These are phyloP conservation scores for Thaleichthys pacificus DNA, from an alignment of 2,797 vertebrate species.

Conservation along the genomic window DNA sequence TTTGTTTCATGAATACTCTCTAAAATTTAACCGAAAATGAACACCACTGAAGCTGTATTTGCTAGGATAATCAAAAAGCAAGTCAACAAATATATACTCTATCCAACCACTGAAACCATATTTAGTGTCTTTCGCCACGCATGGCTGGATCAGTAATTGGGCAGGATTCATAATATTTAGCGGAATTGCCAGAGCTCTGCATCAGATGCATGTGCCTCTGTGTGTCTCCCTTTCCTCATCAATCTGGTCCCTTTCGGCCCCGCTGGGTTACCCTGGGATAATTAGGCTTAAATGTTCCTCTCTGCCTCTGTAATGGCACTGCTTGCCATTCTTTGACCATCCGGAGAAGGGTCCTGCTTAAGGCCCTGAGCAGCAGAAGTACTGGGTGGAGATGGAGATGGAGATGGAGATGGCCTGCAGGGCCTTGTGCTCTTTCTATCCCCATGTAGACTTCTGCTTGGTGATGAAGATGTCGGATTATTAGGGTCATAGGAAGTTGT, in stretches of 20 bases:
- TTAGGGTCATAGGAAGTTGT: no score
- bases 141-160: conserved; percentile 7
- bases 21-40: no score
- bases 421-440: background rate
- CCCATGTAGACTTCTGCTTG: background rate
- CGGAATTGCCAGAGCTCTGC: conserved; percentile 12
- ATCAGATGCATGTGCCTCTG: conserved; percentile 20
- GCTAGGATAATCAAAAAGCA: no score
- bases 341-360: background rate
- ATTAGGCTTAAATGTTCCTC: conserved; percentile 46
- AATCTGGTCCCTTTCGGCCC: conserved; percentile 24
- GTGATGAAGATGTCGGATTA: no score
- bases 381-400: background rate
- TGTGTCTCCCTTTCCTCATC: conserved; percentile 35
- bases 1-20: no score
- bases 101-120: background rate
- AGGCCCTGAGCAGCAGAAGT: no score
- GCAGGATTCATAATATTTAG: conserved; percentile 15
- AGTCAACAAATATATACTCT: no score
- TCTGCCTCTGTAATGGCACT: conserved; percentile 33
- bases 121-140: background rate
- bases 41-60: no score
- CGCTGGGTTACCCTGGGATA: conserved; percentile 40
- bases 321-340: conserved; percentile 18
- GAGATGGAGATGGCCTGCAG: background rate